A percentile compares a stretch with the other conserved stretches of the same genome.
Evolutionary conservation across 2,888 invertebrate species (phyloP).

Genomic region (Conchocele bisecta): DNA sequence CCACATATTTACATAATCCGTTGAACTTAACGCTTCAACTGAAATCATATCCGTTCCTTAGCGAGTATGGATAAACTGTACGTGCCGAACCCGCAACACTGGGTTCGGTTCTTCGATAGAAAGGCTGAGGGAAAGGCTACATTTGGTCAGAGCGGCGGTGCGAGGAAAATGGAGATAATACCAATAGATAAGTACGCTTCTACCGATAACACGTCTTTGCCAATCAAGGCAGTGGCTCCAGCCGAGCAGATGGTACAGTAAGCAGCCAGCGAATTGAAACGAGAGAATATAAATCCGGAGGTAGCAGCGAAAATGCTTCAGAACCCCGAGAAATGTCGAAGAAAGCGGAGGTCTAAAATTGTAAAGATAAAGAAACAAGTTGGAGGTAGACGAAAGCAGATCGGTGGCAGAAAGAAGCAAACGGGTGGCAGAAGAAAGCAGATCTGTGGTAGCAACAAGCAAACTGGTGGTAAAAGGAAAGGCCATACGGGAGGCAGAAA

Average conservation of each 20-base stretch:
- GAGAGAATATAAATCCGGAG: constrained; percentile 38
- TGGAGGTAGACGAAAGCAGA: too few relatives aligned
- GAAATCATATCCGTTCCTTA: constrained; percentile 18
- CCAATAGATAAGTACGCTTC: constrained; percentile 14
- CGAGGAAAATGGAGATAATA: constrained; percentile 25
- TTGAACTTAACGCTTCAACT: constrained; percentile 45
- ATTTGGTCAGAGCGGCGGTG: constrained; percentile 28
- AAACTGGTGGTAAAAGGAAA: neutral
- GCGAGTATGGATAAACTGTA: constrained; percentile 42
- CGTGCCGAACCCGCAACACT: constrained; percentile 52
- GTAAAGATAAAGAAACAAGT: too few relatives aligned
- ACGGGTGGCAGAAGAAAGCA: constrained; percentile 4
- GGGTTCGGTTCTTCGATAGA: constrained; percentile 45
- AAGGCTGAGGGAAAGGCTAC: constrained; percentile 19
- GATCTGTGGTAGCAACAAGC: neutral
- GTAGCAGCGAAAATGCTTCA: constrained; percentile 21
- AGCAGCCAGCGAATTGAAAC: constrained; percentile 36
- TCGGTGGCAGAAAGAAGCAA: neutral
- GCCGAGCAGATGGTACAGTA: constrained; percentile 40
- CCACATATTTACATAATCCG: constrained; percentile 27
- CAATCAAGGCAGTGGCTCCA: constrained; percentile 44
- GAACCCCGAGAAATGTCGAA: neutral
- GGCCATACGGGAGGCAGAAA: neutral
- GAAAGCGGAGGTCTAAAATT: too few relatives aligned
- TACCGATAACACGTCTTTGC: neutral